Percentiles rank a stretch among this genome's conserved stretches.
Evolutionary conservation across 2,797 vertebrate genomes (phyloP).

Genomic region (Pyrocephalus nanus): DNA sequence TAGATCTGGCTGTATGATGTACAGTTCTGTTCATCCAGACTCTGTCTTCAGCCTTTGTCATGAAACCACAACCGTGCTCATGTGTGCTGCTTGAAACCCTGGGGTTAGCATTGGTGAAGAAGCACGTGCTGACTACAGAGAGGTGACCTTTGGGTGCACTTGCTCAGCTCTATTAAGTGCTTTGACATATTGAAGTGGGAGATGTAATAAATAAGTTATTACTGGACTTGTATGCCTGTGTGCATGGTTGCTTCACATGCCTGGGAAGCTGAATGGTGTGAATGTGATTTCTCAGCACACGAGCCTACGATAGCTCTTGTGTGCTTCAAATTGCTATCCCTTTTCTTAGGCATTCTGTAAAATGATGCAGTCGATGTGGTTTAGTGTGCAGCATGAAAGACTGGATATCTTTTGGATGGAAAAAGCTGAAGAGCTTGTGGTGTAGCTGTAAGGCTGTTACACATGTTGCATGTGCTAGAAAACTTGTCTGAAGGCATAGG

Average conservation of each 20-base stretch:
- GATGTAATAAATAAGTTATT: constrained; percentile 11
- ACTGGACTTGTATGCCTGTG: neutral
- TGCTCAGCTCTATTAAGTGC: neutral
- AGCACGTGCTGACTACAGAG: neutral
- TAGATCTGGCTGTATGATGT: neutral
- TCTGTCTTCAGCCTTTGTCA: neutral
- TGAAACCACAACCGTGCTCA: neutral
- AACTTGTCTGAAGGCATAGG: neutral
- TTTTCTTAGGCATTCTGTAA: neutral
- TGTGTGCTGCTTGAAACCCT: neutral
- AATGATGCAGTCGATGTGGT: neutral
- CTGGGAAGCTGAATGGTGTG: neutral
- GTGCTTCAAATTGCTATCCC: neutral
- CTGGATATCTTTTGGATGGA: neutral
- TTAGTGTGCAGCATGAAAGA: neutral
- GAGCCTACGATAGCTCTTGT: neutral
- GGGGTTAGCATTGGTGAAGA: accelerated
- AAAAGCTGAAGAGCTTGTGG: neutral
- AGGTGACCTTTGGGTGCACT: constrained; percentile 4
- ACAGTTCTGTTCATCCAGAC: neutral
- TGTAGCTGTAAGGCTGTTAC: neutral
- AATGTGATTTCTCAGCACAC: neutral
- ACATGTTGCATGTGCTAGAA: neutral
- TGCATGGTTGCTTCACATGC: neutral
- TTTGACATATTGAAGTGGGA: constrained; percentile 1